Percentiles rank a stretch among this genome's conserved stretches.
Conservation (phyloP, 2,888 invertebrate genomes). For the Tetranychus piercei region DNA sequence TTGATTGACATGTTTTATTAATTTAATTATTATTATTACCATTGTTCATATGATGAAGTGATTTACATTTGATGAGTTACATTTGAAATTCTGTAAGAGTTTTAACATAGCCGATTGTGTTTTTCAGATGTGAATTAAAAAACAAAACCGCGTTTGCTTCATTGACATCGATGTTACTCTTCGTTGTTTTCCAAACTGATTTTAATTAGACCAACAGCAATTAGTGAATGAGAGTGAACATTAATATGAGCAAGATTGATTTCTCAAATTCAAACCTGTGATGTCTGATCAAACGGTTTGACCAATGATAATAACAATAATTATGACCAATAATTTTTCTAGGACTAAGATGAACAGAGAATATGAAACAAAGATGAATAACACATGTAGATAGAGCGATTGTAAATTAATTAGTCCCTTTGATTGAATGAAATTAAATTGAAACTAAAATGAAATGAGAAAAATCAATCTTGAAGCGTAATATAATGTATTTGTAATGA, state of each 20-base stretch:
- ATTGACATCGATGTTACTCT: no score
- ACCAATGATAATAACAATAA: background rate
- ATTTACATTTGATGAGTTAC: background rate
- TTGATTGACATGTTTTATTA: background rate
- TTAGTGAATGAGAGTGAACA: no score
- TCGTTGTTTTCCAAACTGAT: no score
- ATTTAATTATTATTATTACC: background rate
- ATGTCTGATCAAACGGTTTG: background rate
- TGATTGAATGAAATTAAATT: no score
- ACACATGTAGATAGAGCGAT: background rate
- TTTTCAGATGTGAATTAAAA: background rate
- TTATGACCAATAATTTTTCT: background rate
- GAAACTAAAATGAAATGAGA: no score
- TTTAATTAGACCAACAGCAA: no score
- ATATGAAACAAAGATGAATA: background rate
- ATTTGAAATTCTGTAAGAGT: background rate
- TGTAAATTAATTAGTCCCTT: background rate
- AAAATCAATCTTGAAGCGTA: no score
- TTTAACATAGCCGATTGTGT: background rate
- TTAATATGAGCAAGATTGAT: no score
- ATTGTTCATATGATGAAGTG: background rate
- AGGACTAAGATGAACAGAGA: background rate
- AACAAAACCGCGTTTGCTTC: no score
- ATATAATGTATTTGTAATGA: no score
- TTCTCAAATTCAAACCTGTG: background rate